Evolutionary conservation across 92 coral and sea anemone genomes (phyloP).

Genomic region (Montipora capitata): DNA sequence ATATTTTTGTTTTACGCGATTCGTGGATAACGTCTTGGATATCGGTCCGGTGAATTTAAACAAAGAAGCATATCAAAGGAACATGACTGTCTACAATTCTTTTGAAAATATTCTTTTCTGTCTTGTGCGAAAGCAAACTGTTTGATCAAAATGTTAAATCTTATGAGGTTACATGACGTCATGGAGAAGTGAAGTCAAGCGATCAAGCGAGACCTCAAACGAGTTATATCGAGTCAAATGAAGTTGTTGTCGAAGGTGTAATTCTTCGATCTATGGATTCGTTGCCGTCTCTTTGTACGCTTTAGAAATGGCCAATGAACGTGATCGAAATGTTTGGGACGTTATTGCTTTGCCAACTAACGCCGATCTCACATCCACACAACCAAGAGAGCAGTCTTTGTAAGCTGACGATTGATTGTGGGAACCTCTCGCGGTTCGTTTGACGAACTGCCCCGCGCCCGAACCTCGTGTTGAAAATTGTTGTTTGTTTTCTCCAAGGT

Average conservation of each 20-base stretch:
- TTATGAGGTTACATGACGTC: slow-evolving; percentile 73
- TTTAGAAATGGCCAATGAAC: slow-evolving; percentile 62
- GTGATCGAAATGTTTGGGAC: slow-evolving; percentile 80
- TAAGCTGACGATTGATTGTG: slow-evolving; percentile 5
- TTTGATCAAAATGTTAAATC: slow-evolving; percentile 41
- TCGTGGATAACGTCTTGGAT: too few species aligned
- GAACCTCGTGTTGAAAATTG: slow-evolving; percentile 54
- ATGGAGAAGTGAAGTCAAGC: slow-evolving; percentile 63
- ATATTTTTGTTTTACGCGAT: too few species aligned
- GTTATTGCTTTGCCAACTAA: slow-evolving; percentile 53
- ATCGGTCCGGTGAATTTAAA: too few species aligned
- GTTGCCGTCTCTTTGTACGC: neutral
- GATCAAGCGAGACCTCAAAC: slow-evolving; percentile 22
- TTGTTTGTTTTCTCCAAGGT: slow-evolving; percentile 63
- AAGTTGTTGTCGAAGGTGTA: slow-evolving; percentile 9
- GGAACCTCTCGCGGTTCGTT: slow-evolving; percentile 23
- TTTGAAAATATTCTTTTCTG: neutral
- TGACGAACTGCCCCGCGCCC: neutral
- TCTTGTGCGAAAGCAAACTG: neutral
- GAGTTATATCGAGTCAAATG: neutral
- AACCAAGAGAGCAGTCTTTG: slow-evolving; percentile 24
- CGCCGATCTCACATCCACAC: slow-evolving; percentile 38
- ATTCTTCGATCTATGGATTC: slow-evolving; percentile 36
- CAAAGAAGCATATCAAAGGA: too few species aligned
- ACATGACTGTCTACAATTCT: neutral